These are phyloP conservation scores for Malaclemys terrapin DNA, from an alignment of 2,113 vertebrate species.

Conservation along the genomic window DNA sequence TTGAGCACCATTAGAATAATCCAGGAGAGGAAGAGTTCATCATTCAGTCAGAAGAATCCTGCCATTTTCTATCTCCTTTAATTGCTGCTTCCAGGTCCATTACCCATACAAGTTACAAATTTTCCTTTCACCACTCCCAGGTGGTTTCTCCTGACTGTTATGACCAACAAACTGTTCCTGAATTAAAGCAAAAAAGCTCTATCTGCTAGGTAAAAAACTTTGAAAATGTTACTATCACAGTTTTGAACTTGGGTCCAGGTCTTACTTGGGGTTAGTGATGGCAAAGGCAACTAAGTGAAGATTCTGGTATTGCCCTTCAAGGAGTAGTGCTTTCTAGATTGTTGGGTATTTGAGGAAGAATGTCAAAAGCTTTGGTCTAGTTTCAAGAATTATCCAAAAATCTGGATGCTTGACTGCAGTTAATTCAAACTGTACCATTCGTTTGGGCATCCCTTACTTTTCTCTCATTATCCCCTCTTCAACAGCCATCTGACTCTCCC, in stretches of 20 bases:
- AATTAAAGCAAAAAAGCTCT: neutral
- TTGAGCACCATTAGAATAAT: neutral
- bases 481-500: neutral
- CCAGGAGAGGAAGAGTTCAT: neutral
- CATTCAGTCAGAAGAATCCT: neutral
- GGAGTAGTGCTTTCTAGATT: neutral
- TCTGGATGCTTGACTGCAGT: neutral
- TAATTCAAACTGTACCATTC: neutral
- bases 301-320: neutral
- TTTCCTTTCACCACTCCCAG: neutral
- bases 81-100: neutral
- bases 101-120: neutral
- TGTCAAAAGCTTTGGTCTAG: neutral
- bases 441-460: neutral
- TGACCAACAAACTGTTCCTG: fast-evolving
- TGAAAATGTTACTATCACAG: neutral
- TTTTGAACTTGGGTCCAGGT: neutral
- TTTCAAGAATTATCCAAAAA: neutral
- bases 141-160: neutral
- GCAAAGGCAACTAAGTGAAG: neutral
- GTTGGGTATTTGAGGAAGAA: neutral
- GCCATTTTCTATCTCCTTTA: neutral
- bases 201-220: neutral
- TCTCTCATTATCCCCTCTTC: neutral
- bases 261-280: neutral